phyloP scores from a whole-genome alignment of 1,140 invertebrate species.

The Chrysomallon squamiferum region DNA sequence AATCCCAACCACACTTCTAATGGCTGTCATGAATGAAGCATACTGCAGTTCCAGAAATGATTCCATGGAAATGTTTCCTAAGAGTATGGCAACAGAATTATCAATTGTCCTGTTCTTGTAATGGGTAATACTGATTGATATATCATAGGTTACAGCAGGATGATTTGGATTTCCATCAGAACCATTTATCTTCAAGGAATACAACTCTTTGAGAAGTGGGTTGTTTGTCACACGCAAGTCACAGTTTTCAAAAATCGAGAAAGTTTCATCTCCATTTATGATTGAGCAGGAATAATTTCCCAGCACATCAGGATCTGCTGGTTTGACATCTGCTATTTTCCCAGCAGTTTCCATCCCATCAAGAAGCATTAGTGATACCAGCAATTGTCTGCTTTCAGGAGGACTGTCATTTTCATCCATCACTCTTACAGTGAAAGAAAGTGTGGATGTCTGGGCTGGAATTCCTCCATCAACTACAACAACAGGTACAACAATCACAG shows the following conservation, averaged over 20 bases:
- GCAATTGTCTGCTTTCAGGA: constrained; percentile 81
- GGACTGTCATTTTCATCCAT: constrained; percentile 92
- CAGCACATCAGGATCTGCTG: constrained; percentile 85
- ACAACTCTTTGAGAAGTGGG: constrained; percentile 43
- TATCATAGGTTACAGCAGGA: constrained; percentile 84
- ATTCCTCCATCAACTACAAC: constrained; percentile 89
- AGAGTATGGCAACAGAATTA: constrained; percentile 79
- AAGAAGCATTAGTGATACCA: constrained; percentile 78
- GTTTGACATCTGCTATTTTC: constrained; percentile 88
- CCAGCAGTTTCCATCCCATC: constrained; percentile 67
- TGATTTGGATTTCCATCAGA: constrained; percentile 78
- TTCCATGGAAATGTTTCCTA: constrained; percentile 75
- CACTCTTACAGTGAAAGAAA: constrained; percentile 82
- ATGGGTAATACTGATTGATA: constrained; percentile 80
- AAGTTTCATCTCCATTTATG: constrained; percentile 61
- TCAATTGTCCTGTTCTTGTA: constrained; percentile 83
- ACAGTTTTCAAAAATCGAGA: constrained; percentile 79
- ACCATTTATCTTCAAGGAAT: constrained; percentile 79
- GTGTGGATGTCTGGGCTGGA: constrained; percentile 77
- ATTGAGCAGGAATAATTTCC: constrained; percentile 85
- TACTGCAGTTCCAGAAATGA: constrained; percentile 80
- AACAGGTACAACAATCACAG: constrained; percentile 74
- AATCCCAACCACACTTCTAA: constrained; percentile 13
- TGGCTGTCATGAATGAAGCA: constrained; percentile 72
- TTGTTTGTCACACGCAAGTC: constrained; percentile 71